Evolutionary conservation across 1,140 invertebrate genomes (phyloP).

Genomic region (Eufriesea mexicana): DNA sequence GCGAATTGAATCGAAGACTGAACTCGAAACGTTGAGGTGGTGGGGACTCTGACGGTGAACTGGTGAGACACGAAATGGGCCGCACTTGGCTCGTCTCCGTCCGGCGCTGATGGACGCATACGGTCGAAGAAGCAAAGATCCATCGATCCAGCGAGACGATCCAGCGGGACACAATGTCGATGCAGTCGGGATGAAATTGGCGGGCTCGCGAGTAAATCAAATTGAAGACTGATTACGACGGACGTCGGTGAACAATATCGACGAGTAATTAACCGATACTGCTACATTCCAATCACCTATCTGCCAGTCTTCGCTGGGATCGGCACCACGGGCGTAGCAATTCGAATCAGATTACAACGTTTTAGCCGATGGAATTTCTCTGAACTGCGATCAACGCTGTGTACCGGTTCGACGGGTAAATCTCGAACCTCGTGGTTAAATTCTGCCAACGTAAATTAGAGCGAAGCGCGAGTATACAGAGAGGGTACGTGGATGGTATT

Average conservation of each 20-base stretch:
- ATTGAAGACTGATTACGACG: constrained; percentile 46
- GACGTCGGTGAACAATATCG: constrained; percentile 32
- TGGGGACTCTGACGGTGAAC: not conserved
- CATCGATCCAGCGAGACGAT: not conserved
- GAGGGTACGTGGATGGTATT: not conserved
- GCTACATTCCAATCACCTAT: constrained; percentile 37
- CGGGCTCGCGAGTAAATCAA: not conserved
- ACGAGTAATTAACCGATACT: constrained; percentile 27
- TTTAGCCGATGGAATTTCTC: not conserved
- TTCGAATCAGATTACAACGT: not conserved
- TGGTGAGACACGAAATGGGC: not conserved
- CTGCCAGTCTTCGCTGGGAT: not conserved
- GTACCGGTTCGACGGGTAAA: not conserved
- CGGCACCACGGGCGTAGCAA: not conserved
- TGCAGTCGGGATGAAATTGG: constrained; percentile 6
- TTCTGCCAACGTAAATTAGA: not conserved
- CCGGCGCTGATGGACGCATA: not conserved
- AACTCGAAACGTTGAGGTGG: not conserved
- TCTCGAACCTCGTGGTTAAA: not conserved
- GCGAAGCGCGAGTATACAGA: not conserved
- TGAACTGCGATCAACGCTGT: not conserved
- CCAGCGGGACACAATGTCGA: not conserved
- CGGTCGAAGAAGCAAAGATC: not conserved
- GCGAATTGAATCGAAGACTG: constrained; percentile 49
- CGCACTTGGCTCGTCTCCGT: not conserved